Conservation (phyloP, 2,113 vertebrate species). For the Haemorhous mexicanus region DNA sequence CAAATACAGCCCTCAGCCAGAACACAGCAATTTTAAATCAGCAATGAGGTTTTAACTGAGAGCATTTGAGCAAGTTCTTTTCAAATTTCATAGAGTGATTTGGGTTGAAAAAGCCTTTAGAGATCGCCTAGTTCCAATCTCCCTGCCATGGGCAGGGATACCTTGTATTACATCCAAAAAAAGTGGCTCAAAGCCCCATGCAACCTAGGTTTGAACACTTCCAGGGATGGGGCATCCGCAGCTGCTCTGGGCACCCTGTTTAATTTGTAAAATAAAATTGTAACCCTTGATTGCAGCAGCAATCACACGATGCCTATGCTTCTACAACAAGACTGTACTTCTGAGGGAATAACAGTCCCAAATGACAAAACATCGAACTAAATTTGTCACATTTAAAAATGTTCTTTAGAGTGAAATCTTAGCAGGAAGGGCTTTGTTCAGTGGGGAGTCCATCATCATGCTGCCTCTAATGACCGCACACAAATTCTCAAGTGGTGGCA, state of each 20-base stretch:
- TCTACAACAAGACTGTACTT: background rate
- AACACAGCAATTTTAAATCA: background rate
- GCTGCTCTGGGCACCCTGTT: background rate
- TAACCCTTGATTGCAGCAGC: background rate
- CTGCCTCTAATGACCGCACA: background rate
- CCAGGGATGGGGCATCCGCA: background rate
- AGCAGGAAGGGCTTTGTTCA: background rate
- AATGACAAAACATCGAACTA: fast-evolving
- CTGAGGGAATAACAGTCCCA: background rate
- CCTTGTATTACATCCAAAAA: background rate
- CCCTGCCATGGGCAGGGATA: background rate
- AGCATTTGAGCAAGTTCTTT: background rate
- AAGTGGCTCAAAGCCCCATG: background rate
- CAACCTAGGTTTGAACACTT: background rate
- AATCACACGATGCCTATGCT: background rate
- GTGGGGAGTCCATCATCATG: background rate
- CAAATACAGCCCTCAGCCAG: background rate
- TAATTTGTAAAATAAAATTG: background rate
- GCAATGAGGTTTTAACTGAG: background rate
- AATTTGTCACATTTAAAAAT: background rate
- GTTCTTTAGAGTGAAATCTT: background rate
- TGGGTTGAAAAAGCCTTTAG: background rate
- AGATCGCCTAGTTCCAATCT: background rate
- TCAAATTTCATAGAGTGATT: background rate
- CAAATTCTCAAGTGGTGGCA: background rate